Evolutionary conservation across 2,888 invertebrate species (phyloP).

Genomic region (Chrysolina oricalcia): DNA sequence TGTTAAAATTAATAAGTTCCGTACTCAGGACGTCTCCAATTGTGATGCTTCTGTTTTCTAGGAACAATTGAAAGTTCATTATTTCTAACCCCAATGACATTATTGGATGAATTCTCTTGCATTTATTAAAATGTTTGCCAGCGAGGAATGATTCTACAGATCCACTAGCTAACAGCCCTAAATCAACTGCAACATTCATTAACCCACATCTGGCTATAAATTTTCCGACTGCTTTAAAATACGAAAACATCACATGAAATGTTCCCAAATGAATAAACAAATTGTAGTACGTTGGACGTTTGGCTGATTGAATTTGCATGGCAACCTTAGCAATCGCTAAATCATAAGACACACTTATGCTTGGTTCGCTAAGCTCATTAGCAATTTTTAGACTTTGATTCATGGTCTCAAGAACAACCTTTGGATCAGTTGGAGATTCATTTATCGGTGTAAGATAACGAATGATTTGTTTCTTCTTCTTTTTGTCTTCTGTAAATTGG

Average conservation of each 20-base stretch:
- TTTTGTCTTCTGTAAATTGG: not conserved
- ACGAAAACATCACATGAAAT: not conserved
- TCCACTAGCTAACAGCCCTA: not conserved
- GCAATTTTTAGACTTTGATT: not conserved
- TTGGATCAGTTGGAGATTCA: not conserved
- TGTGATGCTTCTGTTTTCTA: not conserved
- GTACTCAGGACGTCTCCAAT: not conserved
- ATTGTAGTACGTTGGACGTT: not conserved
- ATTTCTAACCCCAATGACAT: not conserved
- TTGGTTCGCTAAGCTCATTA: not conserved
- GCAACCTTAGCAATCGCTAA: not conserved
- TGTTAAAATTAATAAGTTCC: not conserved
- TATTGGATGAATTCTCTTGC: not conserved
- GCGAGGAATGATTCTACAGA: not conserved
- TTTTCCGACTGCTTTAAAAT: too few species aligned
- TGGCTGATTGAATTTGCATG: not conserved
- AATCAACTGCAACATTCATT: not conserved
- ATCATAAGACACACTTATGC: not conserved
- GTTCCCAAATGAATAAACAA: not conserved
- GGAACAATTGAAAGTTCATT: not conserved
- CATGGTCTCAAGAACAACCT: not conserved
- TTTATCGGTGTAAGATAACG: slow-evolving; percentile 1
- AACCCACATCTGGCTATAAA: not conserved
- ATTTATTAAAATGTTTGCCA: not conserved
- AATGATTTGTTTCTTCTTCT: not conserved